Evolutionary conservation across 92 coral and sea anemone genomes (phyloP), one percentile per base, ranked within the genome.

Genomic region (Umimayanthus chanpuru): DNA sequence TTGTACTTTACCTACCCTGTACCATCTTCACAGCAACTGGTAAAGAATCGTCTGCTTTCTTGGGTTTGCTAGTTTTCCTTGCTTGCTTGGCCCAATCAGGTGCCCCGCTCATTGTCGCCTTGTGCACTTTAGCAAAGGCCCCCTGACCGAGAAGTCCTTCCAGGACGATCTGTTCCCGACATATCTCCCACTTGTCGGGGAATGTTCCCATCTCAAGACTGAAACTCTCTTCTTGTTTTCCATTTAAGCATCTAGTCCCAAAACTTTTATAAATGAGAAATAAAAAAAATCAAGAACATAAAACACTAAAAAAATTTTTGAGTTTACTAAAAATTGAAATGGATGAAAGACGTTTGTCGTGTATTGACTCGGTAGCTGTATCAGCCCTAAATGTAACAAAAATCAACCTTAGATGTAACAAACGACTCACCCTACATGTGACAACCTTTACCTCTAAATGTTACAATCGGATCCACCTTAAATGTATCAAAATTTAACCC

Each of bases 81-180:
- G 49, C 21, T 5, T 4, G 21, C 18, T 40, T 65, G 36, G 23
- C 20, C 29, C 28, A 81, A 67, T 65, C 75, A 61, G 55, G 55
- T 61, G 73, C 26, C 20, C 36, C 32, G 55, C 49, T 4, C 53
- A 81, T 8, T 40, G 68, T 66, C 28, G 85, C 85, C 55, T 81
- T 81, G 85, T 81, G 65, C n/a, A 81, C 85, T 39, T 81, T 64
- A 9, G 76, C 85, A 64, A 81, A 81, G 1, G 85, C 85, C 39
- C 85, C 85, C 1, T 32, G 49, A 9, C 85, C 85, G 9, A 81
- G 58, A 65, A 36, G 10, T 8, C 36, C 74, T 81, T 81, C 85
- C 73, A 81, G 21, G 55, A 39, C 58, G 28, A 81, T 81, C 70
- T 81, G 50, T 12, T 81, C 75, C 49, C 74, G 56, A 81, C 56